A percentile compares a stretch with the other conserved stretches of the same genome.
Evolutionary conservation across 2,113 vertebrate species (phyloP).

Genomic region (Planiliza haematocheilus): DNA sequence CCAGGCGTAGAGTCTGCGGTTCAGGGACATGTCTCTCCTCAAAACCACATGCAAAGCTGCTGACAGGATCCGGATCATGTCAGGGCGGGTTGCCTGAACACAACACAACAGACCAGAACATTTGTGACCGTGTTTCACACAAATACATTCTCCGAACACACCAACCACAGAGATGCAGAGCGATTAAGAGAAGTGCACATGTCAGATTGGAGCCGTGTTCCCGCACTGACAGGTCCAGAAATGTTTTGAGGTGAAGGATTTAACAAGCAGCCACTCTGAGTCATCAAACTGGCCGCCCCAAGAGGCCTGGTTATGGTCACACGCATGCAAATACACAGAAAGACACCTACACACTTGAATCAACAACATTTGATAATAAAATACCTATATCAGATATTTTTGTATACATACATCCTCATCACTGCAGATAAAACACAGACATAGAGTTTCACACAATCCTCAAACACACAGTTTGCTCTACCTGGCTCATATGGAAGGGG

Average conservation of each 20-base stretch:
- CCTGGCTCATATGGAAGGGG: constrained; percentile 99
- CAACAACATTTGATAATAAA: neutral
- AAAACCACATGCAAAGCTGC: constrained; percentile 98
- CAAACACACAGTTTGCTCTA: constrained; percentile 60
- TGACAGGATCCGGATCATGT: constrained; percentile 97
- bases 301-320: neutral
- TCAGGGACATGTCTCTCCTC: constrained; percentile 98
- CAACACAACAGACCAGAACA: constrained; percentile 39
- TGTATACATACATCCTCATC: constrained; percentile 1
- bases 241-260: constrained; percentile 31
- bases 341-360: neutral
- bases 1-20: constrained; percentile 98
- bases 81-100: constrained; percentile 92
- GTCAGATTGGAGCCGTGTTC: constrained; percentile 2
- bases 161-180: neutral
- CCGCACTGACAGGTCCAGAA: constrained; percentile 7
- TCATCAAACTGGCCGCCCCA: constrained; percentile 15
- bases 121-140: constrained; percentile 16
- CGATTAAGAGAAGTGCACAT: neutral
- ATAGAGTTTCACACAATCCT: neutral
- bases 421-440: neutral
- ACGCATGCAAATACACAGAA: neutral
- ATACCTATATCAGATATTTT: neutral
- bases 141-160: neutral
- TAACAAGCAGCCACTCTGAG: constrained; percentile 33